phyloP scores from a whole-genome alignment of 2,888 invertebrate genomes.

The Athalia cordata region DNA sequence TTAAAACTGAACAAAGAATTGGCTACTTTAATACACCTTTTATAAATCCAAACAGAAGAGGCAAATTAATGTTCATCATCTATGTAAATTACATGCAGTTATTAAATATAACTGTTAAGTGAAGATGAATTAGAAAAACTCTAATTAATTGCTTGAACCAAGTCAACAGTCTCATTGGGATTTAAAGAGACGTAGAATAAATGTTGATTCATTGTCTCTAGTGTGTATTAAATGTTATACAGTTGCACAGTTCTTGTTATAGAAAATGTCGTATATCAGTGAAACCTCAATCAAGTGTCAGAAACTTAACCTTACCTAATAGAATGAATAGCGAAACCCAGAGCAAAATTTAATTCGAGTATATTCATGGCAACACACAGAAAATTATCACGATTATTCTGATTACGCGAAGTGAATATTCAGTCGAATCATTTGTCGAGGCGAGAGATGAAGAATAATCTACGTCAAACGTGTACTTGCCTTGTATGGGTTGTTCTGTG shows the following conservation, averaged over 20 bases:
- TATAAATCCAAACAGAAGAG: too few species aligned
- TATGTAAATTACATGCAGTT: too few species aligned
- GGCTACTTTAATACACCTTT: too few species aligned
- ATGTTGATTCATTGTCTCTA: constrained; percentile 7
- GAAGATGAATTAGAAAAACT: too few species aligned
- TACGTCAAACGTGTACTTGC: constrained; percentile 52
- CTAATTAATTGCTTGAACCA: not conserved
- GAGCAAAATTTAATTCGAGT: not conserved
- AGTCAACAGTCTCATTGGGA: not conserved
- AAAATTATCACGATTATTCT: not conserved
- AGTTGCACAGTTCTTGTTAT: constrained; percentile 28
- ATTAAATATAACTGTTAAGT: too few species aligned
- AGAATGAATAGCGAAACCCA: not conserved
- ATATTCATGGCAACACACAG: not conserved
- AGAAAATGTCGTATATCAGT: constrained; percentile 35
- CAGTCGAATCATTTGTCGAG: not conserved
- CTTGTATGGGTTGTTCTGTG: constrained; percentile 59
- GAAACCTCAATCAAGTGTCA: constrained; percentile 24
- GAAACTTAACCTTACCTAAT: constrained; percentile 14
- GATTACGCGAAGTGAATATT: not conserved
- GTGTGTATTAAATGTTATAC: constrained; percentile 1
- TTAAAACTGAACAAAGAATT: too few species aligned
- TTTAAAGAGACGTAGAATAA: constrained; percentile 11
- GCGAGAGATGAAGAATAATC: not conserved
- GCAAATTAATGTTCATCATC: too few species aligned